Percentiles rank a stretch among this genome's conserved stretches.
Conservation (phyloP, 2,113 vertebrate species). For the Sturnus vulgaris region DNA sequence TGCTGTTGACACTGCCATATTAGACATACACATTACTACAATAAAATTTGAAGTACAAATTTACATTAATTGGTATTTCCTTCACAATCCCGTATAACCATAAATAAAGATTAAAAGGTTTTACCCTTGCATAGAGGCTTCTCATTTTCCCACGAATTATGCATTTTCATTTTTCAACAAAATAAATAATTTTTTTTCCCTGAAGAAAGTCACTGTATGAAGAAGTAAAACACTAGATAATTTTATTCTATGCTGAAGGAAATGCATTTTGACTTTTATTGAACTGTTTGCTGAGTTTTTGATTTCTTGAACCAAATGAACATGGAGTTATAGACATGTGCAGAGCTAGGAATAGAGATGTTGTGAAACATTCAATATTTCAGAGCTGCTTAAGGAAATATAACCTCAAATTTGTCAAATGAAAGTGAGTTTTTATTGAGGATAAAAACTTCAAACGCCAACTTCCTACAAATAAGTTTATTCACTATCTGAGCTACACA, state of each 20-base stretch:
- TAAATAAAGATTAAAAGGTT: background rate
- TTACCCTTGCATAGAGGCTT: background rate
- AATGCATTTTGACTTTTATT: constrained; percentile 26
- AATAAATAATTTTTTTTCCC: background rate
- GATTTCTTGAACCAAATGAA: background rate
- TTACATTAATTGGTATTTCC: background rate
- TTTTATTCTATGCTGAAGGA: background rate
- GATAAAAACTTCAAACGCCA: background rate
- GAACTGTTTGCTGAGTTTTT: background rate
- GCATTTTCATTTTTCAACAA: background rate
- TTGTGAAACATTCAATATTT: background rate
- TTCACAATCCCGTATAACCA: background rate
- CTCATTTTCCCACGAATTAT: background rate
- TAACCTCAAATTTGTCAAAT: background rate
- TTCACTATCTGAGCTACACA: background rate
- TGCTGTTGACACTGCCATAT: background rate
- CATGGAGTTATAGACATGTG: background rate
- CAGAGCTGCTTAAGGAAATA: background rate
- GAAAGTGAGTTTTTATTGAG: background rate
- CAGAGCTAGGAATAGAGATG: background rate
- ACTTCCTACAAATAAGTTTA: background rate
- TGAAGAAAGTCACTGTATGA: background rate
- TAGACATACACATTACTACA: background rate
- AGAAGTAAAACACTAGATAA: background rate
- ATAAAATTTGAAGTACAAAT: constrained; percentile 2